Percentiles rank a stretch among this genome's conserved stretches.
phyloP scores from a whole-genome alignment of 2,888 invertebrate genomes.

The Eustalomyia histrio region DNA sequence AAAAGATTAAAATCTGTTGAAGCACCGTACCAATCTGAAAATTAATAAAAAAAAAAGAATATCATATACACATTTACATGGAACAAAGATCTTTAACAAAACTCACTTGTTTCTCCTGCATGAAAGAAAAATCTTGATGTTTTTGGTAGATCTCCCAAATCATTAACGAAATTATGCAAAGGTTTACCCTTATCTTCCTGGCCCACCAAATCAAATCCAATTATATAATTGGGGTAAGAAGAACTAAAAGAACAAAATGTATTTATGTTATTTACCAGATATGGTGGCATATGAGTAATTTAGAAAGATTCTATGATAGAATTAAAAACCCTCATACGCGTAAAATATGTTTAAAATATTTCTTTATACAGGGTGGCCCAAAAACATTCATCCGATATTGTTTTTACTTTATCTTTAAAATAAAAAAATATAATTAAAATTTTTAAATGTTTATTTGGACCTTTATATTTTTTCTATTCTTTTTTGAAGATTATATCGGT shows the following conservation, averaged over 20 bases:
- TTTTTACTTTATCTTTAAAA: too few relatives aligned
- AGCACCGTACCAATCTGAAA: slow-evolving; percentile 81
- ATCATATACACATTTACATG: background rate
- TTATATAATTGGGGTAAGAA: slow-evolving; percentile 81
- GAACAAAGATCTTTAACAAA: background rate
- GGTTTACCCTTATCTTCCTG: slow-evolving; percentile 83
- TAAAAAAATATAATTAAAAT: too few relatives aligned
- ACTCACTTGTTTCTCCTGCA: slow-evolving; percentile 83
- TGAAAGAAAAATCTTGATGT: slow-evolving; percentile 83
- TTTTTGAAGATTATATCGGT: too few relatives aligned
- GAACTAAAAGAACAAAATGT: slow-evolving; percentile 65
- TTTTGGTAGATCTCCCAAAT: slow-evolving; percentile 71
- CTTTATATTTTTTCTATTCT: too few relatives aligned
- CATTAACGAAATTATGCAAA: slow-evolving; percentile 75
- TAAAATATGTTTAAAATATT: too few relatives aligned
- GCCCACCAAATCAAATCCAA: slow-evolving; percentile 85
- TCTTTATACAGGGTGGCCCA: too few relatives aligned
- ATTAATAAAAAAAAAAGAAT: background rate
- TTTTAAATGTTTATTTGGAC: too few relatives aligned
- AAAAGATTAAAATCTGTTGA: slow-evolving; percentile 82
- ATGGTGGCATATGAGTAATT: too few relatives aligned
- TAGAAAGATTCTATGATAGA: too few relatives aligned
- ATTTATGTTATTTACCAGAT: too few relatives aligned
- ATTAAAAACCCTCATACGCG: too few relatives aligned
- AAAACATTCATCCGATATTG: too few relatives aligned